Evolutionary conservation across 1,140 invertebrate genomes (phyloP), one percentile per base, ranked within the genome.

Genomic region (Solenopsis fugax): DNA sequence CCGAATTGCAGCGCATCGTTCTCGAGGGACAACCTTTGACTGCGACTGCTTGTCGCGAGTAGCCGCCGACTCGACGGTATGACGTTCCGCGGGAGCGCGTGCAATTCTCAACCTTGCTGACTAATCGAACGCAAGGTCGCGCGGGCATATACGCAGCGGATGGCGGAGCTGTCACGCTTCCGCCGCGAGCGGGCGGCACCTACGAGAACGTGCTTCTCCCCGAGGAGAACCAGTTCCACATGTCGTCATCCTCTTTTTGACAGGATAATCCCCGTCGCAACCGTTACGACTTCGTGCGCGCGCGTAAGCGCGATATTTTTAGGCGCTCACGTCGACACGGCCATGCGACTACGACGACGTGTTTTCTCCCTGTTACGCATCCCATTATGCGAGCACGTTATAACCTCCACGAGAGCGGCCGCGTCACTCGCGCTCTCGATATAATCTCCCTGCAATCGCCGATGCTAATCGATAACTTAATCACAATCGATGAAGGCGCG

Each of bases 131-230:
- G 45, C 67, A 88, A 91, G 89, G 78, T 37, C 86, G 37, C 45
- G 34, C 2, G 10, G 7, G 29, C 29, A 48, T 18, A 37, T 56
- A 56, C 29, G n/a, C n/a, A 60, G 45, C 52, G 37, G 48, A 18
- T 67, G 13, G 88, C 56, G n/a, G 86, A 90, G 62, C 86, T 90
- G 52, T 82, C 81, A 62, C 80, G 34, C 56, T 86, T 76, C 69
- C 37, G 45, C 45, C 90, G 18, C 65, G 21, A 69, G 85, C 48
- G 21, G 90, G 90, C 88, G 82, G 77, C 90, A 91, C 77, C 12
- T 86, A 65, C 76, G 41, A n/a, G 50, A 71, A 16, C 69, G 75
- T 81, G 88, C 69, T 88, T 9, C n/a, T 6, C 5, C 60, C 41
- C 4, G 41, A 6, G 41, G 41, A 41, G 50, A 91, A 29, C 29